Base-by-base conservation (phyloP, 64 coral and sea anemone species). In the Porites lutea region DNA sequence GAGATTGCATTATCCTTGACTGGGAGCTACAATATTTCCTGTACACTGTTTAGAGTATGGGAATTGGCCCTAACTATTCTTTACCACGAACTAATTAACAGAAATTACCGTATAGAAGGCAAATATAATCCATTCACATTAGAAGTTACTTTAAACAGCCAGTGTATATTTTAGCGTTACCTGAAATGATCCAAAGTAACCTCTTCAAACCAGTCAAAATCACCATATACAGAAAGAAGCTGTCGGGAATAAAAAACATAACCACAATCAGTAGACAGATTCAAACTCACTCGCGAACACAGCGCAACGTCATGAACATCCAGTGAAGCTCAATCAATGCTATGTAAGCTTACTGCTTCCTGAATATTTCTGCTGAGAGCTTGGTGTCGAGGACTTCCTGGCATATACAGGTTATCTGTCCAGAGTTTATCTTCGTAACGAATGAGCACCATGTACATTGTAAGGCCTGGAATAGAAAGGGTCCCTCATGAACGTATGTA, bases 181-280 rank as follows among this genome's bases (percentile, higher is more conserved):
- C 91, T 79, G 57, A 96, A 96, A 49, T 76, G 82, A 85, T 90
- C 86, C 10, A 96, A 81, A 15, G 86, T 74, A 9, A 96, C 59
- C 37, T 90, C 84, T 15, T 93, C 82, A 68, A 96, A 96, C 95
- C 95, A 96, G 64, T 96, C 95, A 8, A 21, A 21, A 12, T 96
- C 91, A 22, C 82, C 72, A 65, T 93, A 96, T 0, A 82, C 64
- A 66, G 90, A 75, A 2, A 93, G 73, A 60, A 96, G 65, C 95
- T 96, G 76, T 69, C 21, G 15, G 8, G 50, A 16, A 84, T 68
- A 67, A 37, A 2, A 22, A 8, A 51, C n/a, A 84, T 1, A 1
- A 0, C 6, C 52, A 62, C 54, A 9, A 57, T 57, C 54, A 57
- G 54, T 12, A 57, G 27, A 37, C 27, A 37, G 27, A 37, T 37